These are phyloP conservation scores for Cryptocephalus moraei DNA, from an alignment of 2,888 invertebrate species.

Conservation along the genomic window DNA sequence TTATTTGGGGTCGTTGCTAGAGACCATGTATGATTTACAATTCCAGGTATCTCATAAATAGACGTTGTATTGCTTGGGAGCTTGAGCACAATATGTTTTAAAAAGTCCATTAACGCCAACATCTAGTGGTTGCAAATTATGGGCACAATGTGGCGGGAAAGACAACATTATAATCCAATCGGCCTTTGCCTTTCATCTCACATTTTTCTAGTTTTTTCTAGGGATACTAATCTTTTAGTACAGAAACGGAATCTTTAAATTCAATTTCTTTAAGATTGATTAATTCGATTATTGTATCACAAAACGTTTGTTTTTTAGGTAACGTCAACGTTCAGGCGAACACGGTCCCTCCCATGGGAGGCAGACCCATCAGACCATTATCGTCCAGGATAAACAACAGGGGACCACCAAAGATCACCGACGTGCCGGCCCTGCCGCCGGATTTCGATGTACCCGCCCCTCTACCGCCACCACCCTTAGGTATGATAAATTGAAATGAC, in stretches of 20 bases:
- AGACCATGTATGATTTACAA: no score
- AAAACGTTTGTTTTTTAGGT: constrained; percentile 5
- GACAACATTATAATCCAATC: no score
- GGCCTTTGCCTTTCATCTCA: no score
- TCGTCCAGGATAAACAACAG: constrained; percentile 78
- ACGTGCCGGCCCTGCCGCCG: constrained; percentile 60
- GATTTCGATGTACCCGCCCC: constrained; percentile 52
- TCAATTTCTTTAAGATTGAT: no score
- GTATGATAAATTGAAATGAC: constrained; percentile 4
- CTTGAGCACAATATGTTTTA: neutral
- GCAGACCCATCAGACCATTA: constrained; percentile 54
- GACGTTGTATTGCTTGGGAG: neutral
- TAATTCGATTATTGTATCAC: no score
- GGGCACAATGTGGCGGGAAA: no score
- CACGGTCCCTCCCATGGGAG: constrained; percentile 46
- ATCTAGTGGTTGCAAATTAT: no score
- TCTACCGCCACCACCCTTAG: constrained; percentile 32
- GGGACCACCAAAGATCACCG: constrained; percentile 78
- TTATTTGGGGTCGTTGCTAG: no score
- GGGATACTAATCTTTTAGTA: no score
- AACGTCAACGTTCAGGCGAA: constrained; percentile 79
- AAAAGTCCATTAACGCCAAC: neutral
- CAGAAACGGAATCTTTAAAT: no score
- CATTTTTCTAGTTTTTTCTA: no score
- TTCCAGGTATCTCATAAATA: no score